These are phyloP conservation scores for Brachyhypopomus gauderio DNA, from an alignment of 2,113 vertebrate species.

Conservation along the genomic window DNA sequence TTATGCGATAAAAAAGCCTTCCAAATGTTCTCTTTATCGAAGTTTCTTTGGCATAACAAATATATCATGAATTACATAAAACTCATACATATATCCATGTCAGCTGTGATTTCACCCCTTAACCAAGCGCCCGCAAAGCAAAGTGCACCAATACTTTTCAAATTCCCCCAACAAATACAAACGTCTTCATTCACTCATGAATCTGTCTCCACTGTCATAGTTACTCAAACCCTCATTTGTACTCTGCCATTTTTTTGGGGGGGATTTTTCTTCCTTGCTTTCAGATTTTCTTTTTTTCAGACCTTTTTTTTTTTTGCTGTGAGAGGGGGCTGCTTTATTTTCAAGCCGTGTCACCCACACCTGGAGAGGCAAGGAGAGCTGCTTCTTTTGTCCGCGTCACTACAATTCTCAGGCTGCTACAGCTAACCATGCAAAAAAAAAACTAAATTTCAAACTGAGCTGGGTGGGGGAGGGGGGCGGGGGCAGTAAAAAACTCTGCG, in stretches of 20 bases:
- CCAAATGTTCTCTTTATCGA: too few species aligned
- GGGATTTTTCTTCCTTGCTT: background rate
- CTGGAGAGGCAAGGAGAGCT: background rate
- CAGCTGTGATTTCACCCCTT: background rate
- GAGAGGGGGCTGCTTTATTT: background rate
- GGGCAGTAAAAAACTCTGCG: background rate
- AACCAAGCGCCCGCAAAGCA: background rate
- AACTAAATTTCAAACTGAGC: background rate
- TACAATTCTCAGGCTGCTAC: background rate
- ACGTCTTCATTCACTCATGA: background rate
- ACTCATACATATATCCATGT: background rate
- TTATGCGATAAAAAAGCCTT: too few species aligned
- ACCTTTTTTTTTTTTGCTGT: background rate
- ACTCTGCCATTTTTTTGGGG: background rate
- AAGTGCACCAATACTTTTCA: background rate
- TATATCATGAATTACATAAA: too few species aligned
- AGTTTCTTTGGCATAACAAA: background rate
- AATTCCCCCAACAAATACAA: background rate
- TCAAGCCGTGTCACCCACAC: background rate
- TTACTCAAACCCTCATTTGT: background rate
- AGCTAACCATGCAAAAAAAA: constrained; percentile 17
- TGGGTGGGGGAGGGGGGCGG: too few species aligned
- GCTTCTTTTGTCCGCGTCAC: background rate
- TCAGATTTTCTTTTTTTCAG: background rate
- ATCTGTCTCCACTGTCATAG: background rate